These are phyloP conservation scores for Rhinichthys osculus DNA, from an alignment of 2,797 vertebrate genomes.

Conservation along the genomic window DNA sequence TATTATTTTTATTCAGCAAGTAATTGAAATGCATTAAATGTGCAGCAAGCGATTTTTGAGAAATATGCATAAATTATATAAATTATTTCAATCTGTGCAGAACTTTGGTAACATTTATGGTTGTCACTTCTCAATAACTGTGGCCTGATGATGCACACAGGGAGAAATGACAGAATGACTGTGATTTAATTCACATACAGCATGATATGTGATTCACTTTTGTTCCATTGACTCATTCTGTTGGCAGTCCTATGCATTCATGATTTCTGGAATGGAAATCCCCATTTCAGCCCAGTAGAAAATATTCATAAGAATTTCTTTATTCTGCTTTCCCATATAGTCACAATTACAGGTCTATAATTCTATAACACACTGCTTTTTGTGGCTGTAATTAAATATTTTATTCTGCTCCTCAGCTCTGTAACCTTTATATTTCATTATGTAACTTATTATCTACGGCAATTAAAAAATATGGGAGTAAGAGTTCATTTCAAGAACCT, in stretches of 20 bases:
- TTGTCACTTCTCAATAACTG: constrained; percentile 16
- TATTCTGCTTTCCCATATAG: constrained; percentile 6
- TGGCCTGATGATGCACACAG: background rate
- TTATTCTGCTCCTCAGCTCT: background rate
- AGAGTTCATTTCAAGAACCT: background rate
- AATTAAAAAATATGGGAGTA: background rate
- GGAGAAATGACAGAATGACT: constrained; percentile 8
- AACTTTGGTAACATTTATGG: background rate
- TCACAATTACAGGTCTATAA: constrained; percentile 5
- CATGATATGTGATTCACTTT: constrained; percentile 32
- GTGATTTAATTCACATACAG: constrained; percentile 39
- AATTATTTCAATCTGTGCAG: background rate
- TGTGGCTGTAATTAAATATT: background rate
- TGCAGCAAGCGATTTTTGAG: background rate
- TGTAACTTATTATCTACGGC: background rate
- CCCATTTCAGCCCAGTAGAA: constrained; percentile 25
- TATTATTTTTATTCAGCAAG: background rate
- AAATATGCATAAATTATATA: too few species aligned
- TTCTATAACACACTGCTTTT: background rate
- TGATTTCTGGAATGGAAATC: constrained; percentile 47
- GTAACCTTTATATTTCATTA: background rate
- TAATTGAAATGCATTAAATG: background rate
- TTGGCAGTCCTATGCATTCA: constrained; percentile 37
- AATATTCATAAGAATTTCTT: constrained; percentile 38
- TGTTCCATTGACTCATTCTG: constrained; percentile 52